Conservation (phyloP, 2,888 invertebrate species). For the Chloromyia formosa region DNA sequence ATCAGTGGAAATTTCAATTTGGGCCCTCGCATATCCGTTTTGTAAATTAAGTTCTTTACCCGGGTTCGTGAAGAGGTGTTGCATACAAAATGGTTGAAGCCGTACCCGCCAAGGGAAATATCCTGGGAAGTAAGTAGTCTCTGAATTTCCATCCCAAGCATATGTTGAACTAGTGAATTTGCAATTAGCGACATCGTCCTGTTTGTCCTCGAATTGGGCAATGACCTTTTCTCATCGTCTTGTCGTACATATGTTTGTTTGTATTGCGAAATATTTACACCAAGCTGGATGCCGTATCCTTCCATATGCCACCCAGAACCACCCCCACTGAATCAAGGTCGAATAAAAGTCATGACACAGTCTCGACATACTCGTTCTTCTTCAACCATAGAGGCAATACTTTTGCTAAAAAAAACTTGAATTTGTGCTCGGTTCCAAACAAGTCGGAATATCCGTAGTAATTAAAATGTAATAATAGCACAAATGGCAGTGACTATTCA, state of each 20-base stretch:
- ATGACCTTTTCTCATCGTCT: not conserved
- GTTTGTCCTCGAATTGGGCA: constrained; percentile 6
- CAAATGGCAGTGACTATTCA: no score
- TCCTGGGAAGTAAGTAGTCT: constrained; percentile 70
- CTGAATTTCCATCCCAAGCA: not conserved
- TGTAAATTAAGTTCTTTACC: not conserved
- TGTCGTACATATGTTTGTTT: not conserved
- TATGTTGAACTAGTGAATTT: not conserved
- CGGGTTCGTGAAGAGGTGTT: constrained; percentile 4
- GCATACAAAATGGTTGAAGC: constrained; percentile 63
- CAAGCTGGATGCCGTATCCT: not conserved
- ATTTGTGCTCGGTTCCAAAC: not conserved
- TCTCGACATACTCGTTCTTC: not conserved
- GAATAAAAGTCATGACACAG: constrained; percentile 44
- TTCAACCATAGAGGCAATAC: constrained; percentile 12
- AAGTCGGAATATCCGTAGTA: no score
- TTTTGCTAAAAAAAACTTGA: not conserved
- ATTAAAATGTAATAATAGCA: no score
- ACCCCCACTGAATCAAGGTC: constrained; percentile 38
- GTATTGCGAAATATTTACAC: not conserved
- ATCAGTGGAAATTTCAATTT: no score
- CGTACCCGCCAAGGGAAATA: constrained; percentile 68
- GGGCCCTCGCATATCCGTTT: no score
- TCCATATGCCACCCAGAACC: no score
- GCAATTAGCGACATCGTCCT: no score